Evolutionary conservation across 2,888 invertebrate species (phyloP).

Genomic region (Pyrochroa serraticornis): DNA sequence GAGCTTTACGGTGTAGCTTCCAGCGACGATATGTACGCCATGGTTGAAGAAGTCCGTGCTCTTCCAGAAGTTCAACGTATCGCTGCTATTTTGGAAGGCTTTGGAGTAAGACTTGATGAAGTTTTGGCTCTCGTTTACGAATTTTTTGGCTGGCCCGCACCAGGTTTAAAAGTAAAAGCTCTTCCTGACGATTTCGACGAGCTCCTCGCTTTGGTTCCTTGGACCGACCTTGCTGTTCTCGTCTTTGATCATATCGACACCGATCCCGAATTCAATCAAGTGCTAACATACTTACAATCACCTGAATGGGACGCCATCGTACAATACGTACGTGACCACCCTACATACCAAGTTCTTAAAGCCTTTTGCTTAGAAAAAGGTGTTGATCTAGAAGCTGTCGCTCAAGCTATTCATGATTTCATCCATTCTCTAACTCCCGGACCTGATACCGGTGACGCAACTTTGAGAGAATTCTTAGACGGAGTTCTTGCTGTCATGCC

Average conservation of each 20-base stretch:
- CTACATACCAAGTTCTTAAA: not conserved
- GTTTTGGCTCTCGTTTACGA: conserved; percentile 31
- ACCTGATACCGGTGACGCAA: not conserved
- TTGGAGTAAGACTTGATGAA: conserved; percentile 39
- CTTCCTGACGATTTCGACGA: conserved; percentile 26
- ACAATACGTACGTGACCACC: not conserved
- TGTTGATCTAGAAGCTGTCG: conserved; percentile 11
- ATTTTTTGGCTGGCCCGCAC: conserved; percentile 38
- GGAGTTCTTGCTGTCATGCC: conserved; percentile 37
- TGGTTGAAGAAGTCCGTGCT: conserved; percentile 40
- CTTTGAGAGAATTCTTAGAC: conserved; percentile 29
- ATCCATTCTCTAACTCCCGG: conserved; percentile 11
- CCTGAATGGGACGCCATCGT: no score
- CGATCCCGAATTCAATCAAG: no score
- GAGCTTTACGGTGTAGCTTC: conserved; percentile 38
- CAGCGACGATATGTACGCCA: conserved; percentile 33
- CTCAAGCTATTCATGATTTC: conserved; percentile 10
- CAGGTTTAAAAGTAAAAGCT: conserved; percentile 16
- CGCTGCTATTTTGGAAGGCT: conserved; percentile 28
- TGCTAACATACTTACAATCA: no score
- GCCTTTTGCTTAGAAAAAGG: not conserved
- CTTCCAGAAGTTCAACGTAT: conserved; percentile 36
- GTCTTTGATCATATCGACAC: no score
- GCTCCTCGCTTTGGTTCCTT: no score
- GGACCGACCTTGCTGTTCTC: no score